Base-by-base conservation (phyloP, 2,888 invertebrate species). In the Lycia hirtaria region DNA sequence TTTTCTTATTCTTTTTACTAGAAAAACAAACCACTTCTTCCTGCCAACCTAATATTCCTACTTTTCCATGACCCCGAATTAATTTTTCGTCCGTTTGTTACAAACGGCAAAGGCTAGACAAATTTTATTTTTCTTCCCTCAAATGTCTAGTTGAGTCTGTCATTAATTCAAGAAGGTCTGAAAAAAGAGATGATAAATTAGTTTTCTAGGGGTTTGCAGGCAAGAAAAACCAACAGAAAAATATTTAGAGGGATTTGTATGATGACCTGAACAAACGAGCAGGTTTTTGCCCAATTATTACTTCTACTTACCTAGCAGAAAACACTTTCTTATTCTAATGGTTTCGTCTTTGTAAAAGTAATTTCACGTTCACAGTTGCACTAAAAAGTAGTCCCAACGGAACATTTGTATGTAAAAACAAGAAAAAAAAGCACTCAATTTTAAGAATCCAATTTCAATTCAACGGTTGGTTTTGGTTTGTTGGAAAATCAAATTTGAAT, bases 41-140 rank as follows among this genome's bases (percentile, higher is more conserved):
- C 37, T 55, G 53, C 61, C 44, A 40, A 14, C n/a, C 45, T n/a
- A 55, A 37, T 57, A 58, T 65, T 56, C 30, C 62, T 60, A 67
- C 24, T 26, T 35, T 65, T 64, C 70, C 75, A 76, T 72, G 7
- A 68, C 73, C 60, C 40, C 49, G 60, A 52, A 33, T 56, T 43
- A 41, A 48, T 72, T 64, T 68, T 61, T 56, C 59, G 66, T 56
- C 60, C 64, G 64, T 67, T 71, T 71, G 67, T 69, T 68, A 72
- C 69, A 67, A n/a, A n/a, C n/a, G 65, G 61, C 63, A 54, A 67
- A 69, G 68, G 65, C 65, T 6, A 65, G 69, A 66, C 68, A 73
- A 55, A 72, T 53, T 65, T 53, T 67, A 62, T 69, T 74, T 70
- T 60, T 74, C 63, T 53, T 51, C 53, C 35, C 30, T 45, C 61